Evolutionary conservation across 2,888 invertebrate genomes (phyloP).

Genomic region (Teleiodes luculella): DNA sequence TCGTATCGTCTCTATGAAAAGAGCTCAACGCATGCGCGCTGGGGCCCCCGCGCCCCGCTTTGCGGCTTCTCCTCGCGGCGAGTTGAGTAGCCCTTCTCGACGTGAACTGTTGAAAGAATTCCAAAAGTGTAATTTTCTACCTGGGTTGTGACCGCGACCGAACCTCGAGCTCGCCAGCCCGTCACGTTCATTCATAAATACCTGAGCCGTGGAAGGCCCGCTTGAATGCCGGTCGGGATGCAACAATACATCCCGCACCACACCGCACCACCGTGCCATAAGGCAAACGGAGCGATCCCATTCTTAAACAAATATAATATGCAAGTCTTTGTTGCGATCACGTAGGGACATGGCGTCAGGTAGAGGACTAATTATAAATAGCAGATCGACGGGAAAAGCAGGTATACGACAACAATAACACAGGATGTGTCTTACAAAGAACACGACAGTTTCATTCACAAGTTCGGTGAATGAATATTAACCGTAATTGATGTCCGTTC

Average conservation of each 20-base stretch:
- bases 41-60: constrained; percentile 71
- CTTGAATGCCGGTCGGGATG: constrained; percentile 32
- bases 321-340: constrained; percentile 61
- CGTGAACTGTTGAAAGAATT: constrained; percentile 72
- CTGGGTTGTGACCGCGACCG: constrained; percentile 65
- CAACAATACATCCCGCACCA: constrained; percentile 40
- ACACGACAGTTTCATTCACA: constrained; percentile 51
- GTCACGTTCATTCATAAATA: constrained; percentile 79
- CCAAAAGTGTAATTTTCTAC: constrained; percentile 75
- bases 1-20: constrained; percentile 59
- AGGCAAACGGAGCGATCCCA: constrained; percentile 53
- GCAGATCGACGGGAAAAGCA: constrained; percentile 48
- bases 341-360: constrained; percentile 56
- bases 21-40: constrained; percentile 71
- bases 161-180: constrained; percentile 60
- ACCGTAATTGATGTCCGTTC: constrained; percentile 16
- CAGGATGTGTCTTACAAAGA: constrained; percentile 65
- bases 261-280: constrained; percentile 29
- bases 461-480: constrained; percentile 35
- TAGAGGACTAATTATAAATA: constrained; percentile 67
- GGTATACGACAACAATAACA: constrained; percentile 57
- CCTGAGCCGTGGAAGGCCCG: constrained; percentile 44
- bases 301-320: constrained; percentile 60
- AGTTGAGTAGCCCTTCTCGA: constrained; percentile 68
- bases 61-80: constrained; percentile 72